phyloP scores from a whole-genome alignment of 2,113 vertebrate species.

The Rhinopomastus cyanomelas region DNA sequence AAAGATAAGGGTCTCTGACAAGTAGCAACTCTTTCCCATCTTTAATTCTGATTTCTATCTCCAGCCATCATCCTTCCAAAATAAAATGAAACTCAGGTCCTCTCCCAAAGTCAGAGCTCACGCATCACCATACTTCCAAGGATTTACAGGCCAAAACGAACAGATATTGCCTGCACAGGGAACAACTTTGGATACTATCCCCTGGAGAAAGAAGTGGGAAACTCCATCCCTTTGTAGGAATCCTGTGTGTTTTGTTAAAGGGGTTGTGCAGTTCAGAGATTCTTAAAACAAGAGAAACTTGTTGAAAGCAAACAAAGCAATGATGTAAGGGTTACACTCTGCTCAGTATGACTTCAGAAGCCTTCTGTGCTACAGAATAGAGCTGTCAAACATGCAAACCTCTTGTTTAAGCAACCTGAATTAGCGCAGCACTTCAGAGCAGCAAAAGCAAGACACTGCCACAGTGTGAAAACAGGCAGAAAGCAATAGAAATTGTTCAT shows the following conservation, averaged over 20 bases:
- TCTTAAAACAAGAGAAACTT: neutral
- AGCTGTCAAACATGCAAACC: neutral
- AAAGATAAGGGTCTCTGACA: constrained; percentile 31
- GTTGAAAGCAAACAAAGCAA: neutral
- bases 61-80: neutral
- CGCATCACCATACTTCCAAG: neutral
- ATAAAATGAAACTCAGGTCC: neutral
- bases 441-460: neutral
- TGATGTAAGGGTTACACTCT: neutral
- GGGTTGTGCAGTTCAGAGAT: neutral
- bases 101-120: neutral
- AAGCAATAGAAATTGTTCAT: neutral
- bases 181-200: neutral
- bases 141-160: neutral
- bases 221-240: neutral
- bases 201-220: neutral
- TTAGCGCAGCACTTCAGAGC: neutral
- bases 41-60: constrained; percentile 26
- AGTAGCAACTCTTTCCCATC: constrained; percentile 11
- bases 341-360: neutral
- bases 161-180: neutral
- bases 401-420: neutral
- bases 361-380: neutral
- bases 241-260: neutral
- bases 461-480: neutral